phyloP scores from a whole-genome alignment of 2,888 invertebrate genomes.

The Panopea generosa region DNA sequence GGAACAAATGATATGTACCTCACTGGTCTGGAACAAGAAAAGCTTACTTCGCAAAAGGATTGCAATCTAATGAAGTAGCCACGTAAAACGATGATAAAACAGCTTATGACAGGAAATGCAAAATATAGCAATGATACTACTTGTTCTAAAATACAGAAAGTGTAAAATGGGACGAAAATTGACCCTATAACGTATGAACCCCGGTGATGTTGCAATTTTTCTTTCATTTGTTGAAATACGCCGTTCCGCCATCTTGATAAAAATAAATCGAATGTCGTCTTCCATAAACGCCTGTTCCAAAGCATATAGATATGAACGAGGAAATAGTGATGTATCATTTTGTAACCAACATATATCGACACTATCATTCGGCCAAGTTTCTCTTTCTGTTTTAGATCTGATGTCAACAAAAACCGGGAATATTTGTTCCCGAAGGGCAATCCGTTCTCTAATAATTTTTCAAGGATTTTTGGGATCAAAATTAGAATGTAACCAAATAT shows the following conservation, averaged over 20 bases:
- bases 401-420: too few species aligned
- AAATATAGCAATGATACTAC: constrained; percentile 22
- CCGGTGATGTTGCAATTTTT: not conserved
- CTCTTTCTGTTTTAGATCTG: too few species aligned
- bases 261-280: constrained; percentile 19
- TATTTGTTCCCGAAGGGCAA: too few species aligned
- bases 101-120: constrained; percentile 34
- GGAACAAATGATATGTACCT: constrained; percentile 7
- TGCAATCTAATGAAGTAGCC: constrained; percentile 9
- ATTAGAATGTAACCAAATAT: constrained; percentile 23
- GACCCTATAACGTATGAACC: not conserved
- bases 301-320: constrained; percentile 44
- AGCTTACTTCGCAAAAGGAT: not conserved
- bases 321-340: constrained; percentile 22
- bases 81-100: constrained; percentile 30
- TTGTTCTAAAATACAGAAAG: constrained; percentile 30
- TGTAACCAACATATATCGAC: constrained; percentile 21
- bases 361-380: too few species aligned
- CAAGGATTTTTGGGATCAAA: too few species aligned
- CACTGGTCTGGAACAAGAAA: not conserved
- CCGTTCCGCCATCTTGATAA: constrained; percentile 5
- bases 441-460: too few species aligned
- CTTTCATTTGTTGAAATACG: not conserved
- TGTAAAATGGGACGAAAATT: constrained; percentile 11
- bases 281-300: constrained; percentile 38